Evolutionary conservation across 2,113 vertebrate species (phyloP).

Genomic region (Megaceryle torquata): DNA sequence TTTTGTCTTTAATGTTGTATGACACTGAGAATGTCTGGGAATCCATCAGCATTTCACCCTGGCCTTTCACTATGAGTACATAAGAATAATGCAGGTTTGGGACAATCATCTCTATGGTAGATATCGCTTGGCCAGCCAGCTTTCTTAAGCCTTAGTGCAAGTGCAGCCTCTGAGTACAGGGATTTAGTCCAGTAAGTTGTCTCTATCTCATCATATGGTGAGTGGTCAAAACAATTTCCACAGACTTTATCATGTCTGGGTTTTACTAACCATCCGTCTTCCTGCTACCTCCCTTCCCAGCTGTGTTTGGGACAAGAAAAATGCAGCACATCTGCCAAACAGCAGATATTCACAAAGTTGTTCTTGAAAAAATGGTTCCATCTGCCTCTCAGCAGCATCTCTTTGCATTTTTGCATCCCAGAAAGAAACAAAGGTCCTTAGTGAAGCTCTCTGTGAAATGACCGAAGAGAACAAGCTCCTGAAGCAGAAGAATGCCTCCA

Average conservation of each 20-base stretch:
- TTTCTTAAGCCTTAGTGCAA: neutral
- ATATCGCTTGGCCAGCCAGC: neutral
- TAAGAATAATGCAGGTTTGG: neutral
- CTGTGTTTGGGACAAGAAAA: slow-evolving; percentile 21
- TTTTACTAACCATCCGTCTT: neutral
- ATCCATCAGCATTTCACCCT: neutral
- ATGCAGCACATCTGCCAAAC: neutral
- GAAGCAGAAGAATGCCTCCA: slow-evolving; percentile 61
- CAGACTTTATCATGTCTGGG: neutral
- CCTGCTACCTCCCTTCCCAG: slow-evolving; percentile 4
- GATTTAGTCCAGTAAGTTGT: neutral
- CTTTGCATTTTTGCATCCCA: slow-evolving; percentile 36
- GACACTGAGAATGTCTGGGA: neutral
- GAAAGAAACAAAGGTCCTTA: slow-evolving; percentile 58
- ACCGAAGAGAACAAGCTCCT: slow-evolving; percentile 74
- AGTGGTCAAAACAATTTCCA: slow-evolving; percentile 5
- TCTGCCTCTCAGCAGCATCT: neutral
- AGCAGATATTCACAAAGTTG: neutral
- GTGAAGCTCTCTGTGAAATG: slow-evolving; percentile 49
- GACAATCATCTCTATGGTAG: neutral
- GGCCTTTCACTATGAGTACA: neutral
- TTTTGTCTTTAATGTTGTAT: neutral
- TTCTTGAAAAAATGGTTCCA: neutral
- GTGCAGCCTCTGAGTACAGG: neutral
- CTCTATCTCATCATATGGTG: neutral